phyloP scores from a whole-genome alignment of 1,140 invertebrate genomes.

The Heliconius congener region DNA sequence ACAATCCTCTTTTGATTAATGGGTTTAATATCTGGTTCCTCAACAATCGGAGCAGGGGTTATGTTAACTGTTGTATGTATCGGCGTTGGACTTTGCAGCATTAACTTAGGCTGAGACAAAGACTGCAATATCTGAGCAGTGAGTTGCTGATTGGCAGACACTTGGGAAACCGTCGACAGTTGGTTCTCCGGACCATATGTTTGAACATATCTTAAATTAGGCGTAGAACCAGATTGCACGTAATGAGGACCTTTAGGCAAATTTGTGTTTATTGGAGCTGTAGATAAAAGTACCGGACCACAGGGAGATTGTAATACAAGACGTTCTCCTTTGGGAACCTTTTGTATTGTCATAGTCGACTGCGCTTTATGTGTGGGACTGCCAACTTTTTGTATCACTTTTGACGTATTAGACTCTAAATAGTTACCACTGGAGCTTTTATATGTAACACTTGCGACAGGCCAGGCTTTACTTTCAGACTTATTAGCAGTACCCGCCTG shows the following conservation, averaged over 20 bases:
- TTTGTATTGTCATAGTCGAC: slow-evolving; percentile 58
- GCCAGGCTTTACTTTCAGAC: slow-evolving; percentile 67
- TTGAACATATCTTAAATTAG: slow-evolving; percentile 75
- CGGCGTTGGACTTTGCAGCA: slow-evolving; percentile 58
- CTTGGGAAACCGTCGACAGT: slow-evolving; percentile 66
- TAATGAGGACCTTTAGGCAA: slow-evolving; percentile 74
- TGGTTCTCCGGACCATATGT: slow-evolving; percentile 71
- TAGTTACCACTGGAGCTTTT: slow-evolving; percentile 61
- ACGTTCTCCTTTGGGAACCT: slow-evolving; percentile 68
- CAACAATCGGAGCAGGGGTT: slow-evolving; percentile 43
- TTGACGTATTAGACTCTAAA: slow-evolving; percentile 66
- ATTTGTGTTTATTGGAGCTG: slow-evolving; percentile 64
- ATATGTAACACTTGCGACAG: slow-evolving; percentile 66
- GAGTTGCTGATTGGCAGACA: slow-evolving; percentile 74
- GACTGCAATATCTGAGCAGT: slow-evolving; percentile 80
- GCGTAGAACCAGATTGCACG: slow-evolving; percentile 70
- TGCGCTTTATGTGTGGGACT: slow-evolving; percentile 63
- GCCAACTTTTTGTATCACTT: slow-evolving; percentile 74
- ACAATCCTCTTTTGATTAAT: slow-evolving; percentile 70
- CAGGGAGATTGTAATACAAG: slow-evolving; percentile 74
- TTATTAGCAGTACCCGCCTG: slow-evolving; percentile 66
- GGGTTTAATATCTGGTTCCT: slow-evolving; percentile 58
- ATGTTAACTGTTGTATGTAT: slow-evolving; percentile 50
- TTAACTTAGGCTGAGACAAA: slow-evolving; percentile 72
- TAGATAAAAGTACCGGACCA: slow-evolving; percentile 71